Conservation (phyloP, 2,113 vertebrate species). For the Silurus meridionalis region DNA sequence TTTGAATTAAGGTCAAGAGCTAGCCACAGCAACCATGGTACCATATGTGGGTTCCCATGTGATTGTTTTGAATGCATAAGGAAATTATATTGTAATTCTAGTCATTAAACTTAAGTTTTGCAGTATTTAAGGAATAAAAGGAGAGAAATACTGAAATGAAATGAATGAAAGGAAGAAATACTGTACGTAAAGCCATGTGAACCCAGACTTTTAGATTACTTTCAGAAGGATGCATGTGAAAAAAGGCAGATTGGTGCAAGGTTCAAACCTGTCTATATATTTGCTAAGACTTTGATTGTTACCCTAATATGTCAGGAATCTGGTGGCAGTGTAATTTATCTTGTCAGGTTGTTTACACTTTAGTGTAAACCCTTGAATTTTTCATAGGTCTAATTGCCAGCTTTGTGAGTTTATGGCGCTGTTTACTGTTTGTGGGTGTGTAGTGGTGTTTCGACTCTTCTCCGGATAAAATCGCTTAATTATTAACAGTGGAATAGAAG, state of each 20-base stretch:
- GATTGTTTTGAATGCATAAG: not conserved
- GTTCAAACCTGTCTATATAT: not conserved
- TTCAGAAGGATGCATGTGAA: not conserved
- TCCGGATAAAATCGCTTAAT: conserved; percentile 62
- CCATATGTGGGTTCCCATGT: not conserved
- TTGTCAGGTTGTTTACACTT: conserved; percentile 60
- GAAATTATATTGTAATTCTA: not conserved
- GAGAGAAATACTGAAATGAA: too few relatives aligned
- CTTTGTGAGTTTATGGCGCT: conserved; percentile 59
- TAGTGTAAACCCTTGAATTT: conserved; percentile 61
- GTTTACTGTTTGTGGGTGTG: conserved; percentile 49
- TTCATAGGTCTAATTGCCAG: conserved; percentile 68
- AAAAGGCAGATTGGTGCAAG: not conserved
- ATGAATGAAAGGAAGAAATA: too few relatives aligned
- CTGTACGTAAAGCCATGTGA: not conserved
- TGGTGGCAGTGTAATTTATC: conserved; percentile 54
- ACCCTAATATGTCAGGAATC: not conserved
- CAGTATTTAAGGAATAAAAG: not conserved
- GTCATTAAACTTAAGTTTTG: not conserved
- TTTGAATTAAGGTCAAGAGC: not conserved
- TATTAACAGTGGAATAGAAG: conserved; percentile 73
- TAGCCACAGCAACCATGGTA: not conserved
- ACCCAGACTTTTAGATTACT: not conserved
- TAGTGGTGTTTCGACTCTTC: conserved; percentile 63
- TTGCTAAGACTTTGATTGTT: conserved; percentile 17